phyloP scores from a whole-genome alignment of 37 sponge, comb jelly and placozoan species.

The Spongilla lacustris region DNA sequence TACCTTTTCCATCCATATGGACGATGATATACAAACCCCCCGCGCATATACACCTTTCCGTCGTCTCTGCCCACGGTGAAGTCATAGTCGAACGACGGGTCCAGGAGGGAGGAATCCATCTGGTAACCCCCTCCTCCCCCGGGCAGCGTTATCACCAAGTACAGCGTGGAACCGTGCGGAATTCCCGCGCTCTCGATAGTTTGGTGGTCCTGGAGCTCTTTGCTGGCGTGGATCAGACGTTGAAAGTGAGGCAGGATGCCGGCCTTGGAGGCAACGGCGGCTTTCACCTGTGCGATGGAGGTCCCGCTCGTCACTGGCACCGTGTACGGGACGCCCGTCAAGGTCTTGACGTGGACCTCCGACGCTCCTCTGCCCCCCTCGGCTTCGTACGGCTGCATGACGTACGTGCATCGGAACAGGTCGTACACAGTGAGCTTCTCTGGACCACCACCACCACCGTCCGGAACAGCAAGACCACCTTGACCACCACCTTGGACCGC shows the following conservation, averaged over 20 bases:
- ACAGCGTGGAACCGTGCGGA: background rate
- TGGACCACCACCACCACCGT: background rate
- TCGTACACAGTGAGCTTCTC: slow-evolving; percentile 32
- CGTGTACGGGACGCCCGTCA: slow-evolving; percentile 20
- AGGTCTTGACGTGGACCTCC: slow-evolving; percentile 28
- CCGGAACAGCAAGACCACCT: background rate
- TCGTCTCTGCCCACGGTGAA: slow-evolving; percentile 28
- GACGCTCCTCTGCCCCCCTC: slow-evolving; percentile 15
- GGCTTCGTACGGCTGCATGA: slow-evolving; percentile 13
- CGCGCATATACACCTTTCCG: slow-evolving; percentile 31
- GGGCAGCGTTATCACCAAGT: slow-evolving; percentile 18
- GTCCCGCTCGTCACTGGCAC: background rate
- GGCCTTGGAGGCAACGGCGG: slow-evolving; percentile 12
- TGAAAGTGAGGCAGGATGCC: slow-evolving; percentile 5
- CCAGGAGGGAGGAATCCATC: slow-evolving; percentile 14
- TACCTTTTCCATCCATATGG: slow-evolving; percentile 51
- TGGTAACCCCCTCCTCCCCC: slow-evolving; percentile 32
- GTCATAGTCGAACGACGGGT: slow-evolving; percentile 38
- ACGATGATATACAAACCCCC: slow-evolving; percentile 27
- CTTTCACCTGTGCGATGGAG: slow-evolving; percentile 38
- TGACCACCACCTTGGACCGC: background rate
- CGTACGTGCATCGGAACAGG: slow-evolving; percentile 24
- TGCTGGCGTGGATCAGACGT: slow-evolving; percentile 26
- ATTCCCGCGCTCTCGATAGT: slow-evolving; percentile 7
- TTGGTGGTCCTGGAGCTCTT: slow-evolving; percentile 23